These are phyloP conservation scores for Lutjanus erythropterus DNA, from an alignment of 2,113 vertebrate species.

Conservation along the genomic window DNA sequence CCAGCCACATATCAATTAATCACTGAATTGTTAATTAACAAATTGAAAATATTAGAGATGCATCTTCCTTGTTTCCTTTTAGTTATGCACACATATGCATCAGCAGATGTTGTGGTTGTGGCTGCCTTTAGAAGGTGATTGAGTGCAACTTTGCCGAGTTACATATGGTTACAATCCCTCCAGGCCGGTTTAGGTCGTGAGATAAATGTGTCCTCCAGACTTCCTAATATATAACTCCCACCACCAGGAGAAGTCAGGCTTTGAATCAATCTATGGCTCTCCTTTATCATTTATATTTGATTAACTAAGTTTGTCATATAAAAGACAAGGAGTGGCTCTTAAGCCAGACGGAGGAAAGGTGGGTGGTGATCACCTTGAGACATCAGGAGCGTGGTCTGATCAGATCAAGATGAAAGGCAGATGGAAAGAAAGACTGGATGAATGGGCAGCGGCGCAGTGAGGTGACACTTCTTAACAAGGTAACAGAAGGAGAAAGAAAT, in stretches of 20 bases:
- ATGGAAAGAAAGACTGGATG: conserved; percentile 33
- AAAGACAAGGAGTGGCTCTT: conserved; percentile 44
- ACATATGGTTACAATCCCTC: conserved; percentile 15
- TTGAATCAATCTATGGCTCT: conserved; percentile 13
- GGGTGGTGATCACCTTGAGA: conserved; percentile 70
- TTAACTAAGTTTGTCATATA: conserved; percentile 60
- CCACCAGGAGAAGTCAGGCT: conserved; percentile 22
- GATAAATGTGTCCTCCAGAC: conserved; percentile 52
- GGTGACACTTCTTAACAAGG: conserved; percentile 70
- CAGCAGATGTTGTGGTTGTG: neutral
- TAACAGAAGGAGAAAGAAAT: conserved; percentile 59
- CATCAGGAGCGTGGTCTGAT: conserved; percentile 53
- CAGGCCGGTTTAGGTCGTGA: conserved; percentile 7
- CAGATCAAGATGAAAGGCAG: conserved; percentile 66
- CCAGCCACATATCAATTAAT: neutral
- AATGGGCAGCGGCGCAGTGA: conserved; percentile 33
- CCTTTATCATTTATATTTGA: conserved; percentile 60
- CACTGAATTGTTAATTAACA: conserved; percentile 1
- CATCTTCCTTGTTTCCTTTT: neutral
- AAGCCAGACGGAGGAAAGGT: conserved; percentile 37
- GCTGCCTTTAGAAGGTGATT: conserved; percentile 23
- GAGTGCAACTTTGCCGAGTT: conserved; percentile 20
- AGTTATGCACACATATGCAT: conserved; percentile 4
- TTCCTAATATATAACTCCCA: conserved; percentile 25
- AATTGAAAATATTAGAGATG: neutral